Base-by-base conservation (phyloP, 2,888 invertebrate species). In the Belgica antarctica region DNA sequence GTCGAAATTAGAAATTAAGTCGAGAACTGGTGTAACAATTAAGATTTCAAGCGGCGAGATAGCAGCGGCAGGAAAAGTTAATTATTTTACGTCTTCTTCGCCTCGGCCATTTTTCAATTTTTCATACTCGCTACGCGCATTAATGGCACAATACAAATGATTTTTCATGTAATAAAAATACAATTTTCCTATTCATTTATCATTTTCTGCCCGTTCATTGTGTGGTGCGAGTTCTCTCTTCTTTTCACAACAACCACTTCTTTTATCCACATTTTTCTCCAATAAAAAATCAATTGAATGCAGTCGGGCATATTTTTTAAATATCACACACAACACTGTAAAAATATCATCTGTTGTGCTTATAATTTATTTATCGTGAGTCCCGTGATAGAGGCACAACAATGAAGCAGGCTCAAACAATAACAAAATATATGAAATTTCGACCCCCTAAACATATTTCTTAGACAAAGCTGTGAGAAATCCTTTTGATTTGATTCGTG, bases 131-230 rank as follows among this genome's bases (percentile, higher is more conserved):
- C 61, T 17, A 27, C 22, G 61, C 61, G 61, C n/a, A 27, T 57
- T 19, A 57, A 25, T 36, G 36, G 47, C 47, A 66, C 15, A 66
- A 47, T 47, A 66, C 65, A 66, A 66, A 66, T 66, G 65, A 36
- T 66, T 47, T 47, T 66, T 66, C 63, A 41, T 22, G 65, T 66
- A 66, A 66, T 66, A 66, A 66, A 66, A 66, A 66, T 66, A 66
- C 65, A 66, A 66, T 66, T 66, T 66, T 66, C 65, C 65, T 66
- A 66, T 66, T 66, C 65, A 66, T 66, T 66, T 66, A 66, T 66
- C 65, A 66, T 66, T 66, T 66, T 66, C 46, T 66, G 65, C 47
- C 17, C 65, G 25, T 66, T 66, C 65, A 66, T 66, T 47, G 12
- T 47, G 65, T 10, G 36, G 25, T 36, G 62, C 31, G 62, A 24